phyloP scores from a whole-genome alignment of 2,888 invertebrate species.

The Tyria jacobaeae region DNA sequence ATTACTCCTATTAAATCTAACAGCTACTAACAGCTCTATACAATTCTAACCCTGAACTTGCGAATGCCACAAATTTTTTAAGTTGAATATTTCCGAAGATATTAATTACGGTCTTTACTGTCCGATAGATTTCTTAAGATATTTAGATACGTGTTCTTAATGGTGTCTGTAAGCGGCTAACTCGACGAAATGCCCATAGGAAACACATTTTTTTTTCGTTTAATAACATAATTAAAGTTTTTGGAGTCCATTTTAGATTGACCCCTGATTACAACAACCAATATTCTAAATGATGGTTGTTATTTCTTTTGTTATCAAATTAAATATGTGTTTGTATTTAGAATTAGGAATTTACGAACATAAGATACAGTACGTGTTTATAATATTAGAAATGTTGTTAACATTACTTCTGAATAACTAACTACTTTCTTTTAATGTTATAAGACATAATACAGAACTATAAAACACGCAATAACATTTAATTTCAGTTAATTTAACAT shows the following conservation, averaged over 20 bases:
- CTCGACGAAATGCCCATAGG: constrained; percentile 69
- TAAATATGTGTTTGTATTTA: constrained; percentile 19
- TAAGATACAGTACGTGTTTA: constrained; percentile 29
- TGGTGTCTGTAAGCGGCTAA: constrained; percentile 60
- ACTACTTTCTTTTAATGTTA: constrained; percentile 9
- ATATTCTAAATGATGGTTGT: constrained; percentile 35
- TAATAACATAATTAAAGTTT: constrained; percentile 75
- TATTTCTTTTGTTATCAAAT: constrained; percentile 47
- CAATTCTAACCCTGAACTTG: constrained; percentile 53
- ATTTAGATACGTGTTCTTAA: constrained; percentile 77
- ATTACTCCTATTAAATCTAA: background rate
- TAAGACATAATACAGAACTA: constrained; percentile 9
- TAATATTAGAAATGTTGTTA: constrained; percentile 20
- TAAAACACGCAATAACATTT: constrained; percentile 6
- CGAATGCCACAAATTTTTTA: constrained; percentile 75
- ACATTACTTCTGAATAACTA: constrained; percentile 11
- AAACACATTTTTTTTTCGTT: constrained; percentile 72
- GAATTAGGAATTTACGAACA: constrained; percentile 46
- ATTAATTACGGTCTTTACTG: constrained; percentile 75
- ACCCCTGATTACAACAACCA: constrained; percentile 38
- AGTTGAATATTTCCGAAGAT: constrained; percentile 67
- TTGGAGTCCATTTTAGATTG: constrained; percentile 49
- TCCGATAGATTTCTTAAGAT: constrained; percentile 74
- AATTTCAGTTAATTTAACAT: constrained; percentile 10
- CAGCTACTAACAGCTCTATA: constrained; percentile 55